phyloP scores from a whole-genome alignment of 2,113 vertebrate genomes.

The Parus major region DNA sequence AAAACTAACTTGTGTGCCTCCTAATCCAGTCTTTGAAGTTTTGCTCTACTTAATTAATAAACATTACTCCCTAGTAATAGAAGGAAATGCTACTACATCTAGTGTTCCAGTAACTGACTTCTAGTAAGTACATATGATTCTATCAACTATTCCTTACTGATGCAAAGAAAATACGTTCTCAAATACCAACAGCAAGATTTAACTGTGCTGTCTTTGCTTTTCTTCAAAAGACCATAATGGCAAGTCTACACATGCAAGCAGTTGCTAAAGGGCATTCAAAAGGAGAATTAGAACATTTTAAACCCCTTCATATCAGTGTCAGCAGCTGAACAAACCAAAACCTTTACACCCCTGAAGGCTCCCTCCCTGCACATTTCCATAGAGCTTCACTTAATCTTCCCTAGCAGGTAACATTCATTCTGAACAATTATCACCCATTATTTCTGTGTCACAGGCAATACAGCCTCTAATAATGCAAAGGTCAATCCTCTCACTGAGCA shows the following conservation, averaged over 20 bases:
- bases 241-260: neutral
- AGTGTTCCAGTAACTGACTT: neutral
- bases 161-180: neutral
- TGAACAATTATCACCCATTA: neutral
- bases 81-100: neutral
- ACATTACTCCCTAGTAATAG: neutral
- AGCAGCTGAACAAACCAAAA: constrained; percentile 13
- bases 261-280: constrained; percentile 7
- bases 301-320: neutral
- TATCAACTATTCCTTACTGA: neutral
- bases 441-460: neutral
- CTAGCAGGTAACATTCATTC: constrained; percentile 20
- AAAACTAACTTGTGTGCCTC: neutral
- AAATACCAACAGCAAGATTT: neutral
- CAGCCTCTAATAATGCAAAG: neutral
- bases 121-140: neutral
- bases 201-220: neutral
- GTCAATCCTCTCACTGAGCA: neutral
- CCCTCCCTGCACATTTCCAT: neutral
- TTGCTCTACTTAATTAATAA: neutral
- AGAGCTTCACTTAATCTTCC: neutral
- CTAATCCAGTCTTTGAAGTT: neutral
- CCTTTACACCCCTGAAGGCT: neutral
- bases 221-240: neutral
- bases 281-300: neutral